Evolutionary conservation across 2,113 vertebrate species (phyloP), one percentile per base, ranked within the genome.

Genomic region (Elachura formosa): DNA sequence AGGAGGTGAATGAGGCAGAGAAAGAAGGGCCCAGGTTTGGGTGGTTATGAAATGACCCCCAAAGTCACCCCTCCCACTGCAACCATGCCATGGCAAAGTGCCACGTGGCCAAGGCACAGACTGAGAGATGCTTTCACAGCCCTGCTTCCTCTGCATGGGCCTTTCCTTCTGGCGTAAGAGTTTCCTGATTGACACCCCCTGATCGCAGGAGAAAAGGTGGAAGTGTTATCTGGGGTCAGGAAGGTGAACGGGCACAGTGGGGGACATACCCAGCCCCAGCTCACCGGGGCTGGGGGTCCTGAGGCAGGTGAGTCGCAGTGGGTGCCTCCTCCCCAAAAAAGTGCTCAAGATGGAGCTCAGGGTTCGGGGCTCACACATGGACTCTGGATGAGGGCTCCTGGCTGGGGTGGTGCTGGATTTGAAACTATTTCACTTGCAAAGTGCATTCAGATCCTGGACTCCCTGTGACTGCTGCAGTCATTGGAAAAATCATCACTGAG

Each of bases 211-310:
- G 33, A 45, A 82, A 75, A 79, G 8, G 11, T 5, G 9, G 20
- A 41, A 61, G 38, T 21, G 33, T 56, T 86, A 25, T 41, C n/a
- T 62, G 61, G 63, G 45, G 11, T 48, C 40, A 56, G 41, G 63
- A 72, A 83, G 62, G 40, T 48, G 64, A 87, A 33, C 11, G 6
- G 11, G 40, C 0, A 9, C 66, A 45, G 6, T 11, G 58, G 29
- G 49, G 88, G 22, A 45, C 21, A 49, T 21, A 16, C 67, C 59
- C 25, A 79, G 16, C 45, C 76, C 34, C 71, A 52, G 28, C 26
- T 52, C 61, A 40, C 5, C 0, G 0, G 24, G 45, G 21, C 24
- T 79, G 31, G 12, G 54, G 18, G 8, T 18, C 38, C 46, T 15
- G 31, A 45, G 34, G 8, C 4, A 24, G 68, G 54, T 40, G 58